These are phyloP conservation scores for Lomographa bimaculata DNA, from an alignment of 2,888 invertebrate species.

Conservation along the genomic window DNA sequence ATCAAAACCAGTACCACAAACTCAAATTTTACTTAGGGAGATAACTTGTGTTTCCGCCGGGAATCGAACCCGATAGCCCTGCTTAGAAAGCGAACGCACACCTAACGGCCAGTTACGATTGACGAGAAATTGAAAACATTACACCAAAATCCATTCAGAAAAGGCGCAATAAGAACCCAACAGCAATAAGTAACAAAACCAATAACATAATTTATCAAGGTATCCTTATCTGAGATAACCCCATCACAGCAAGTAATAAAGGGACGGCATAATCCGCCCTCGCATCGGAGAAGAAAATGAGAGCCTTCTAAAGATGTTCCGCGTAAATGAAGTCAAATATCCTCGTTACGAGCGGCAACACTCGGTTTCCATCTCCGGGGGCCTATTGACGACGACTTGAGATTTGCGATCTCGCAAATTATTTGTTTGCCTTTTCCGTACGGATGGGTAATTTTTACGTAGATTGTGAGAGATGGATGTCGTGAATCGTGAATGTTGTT, in stretches of 20 bases:
- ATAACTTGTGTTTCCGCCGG: too few relatives aligned
- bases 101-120: too few relatives aligned
- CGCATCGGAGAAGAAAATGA: conserved; percentile 25
- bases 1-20: too few relatives aligned
- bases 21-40: too few relatives aligned
- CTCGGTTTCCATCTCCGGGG: conserved; percentile 28
- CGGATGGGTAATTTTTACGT: conserved; percentile 21
- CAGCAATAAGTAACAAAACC: conserved; percentile 21
- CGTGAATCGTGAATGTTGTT: neutral
- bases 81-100: too few relatives aligned
- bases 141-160: conserved; percentile 3
- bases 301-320: conserved; percentile 28
- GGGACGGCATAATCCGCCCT: conserved; percentile 24
- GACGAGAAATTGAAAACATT: conserved; percentile 1
- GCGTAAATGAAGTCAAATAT: conserved; percentile 33
- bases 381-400: conserved; percentile 24
- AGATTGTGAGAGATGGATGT: conserved; percentile 8
- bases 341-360: conserved; percentile 28
- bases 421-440: conserved; percentile 26
- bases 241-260: conserved; percentile 26
- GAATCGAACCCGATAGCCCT: too few relatives aligned
- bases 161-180: conserved; percentile 9
- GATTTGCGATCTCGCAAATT: conserved; percentile 26
- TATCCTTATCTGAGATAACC: conserved; percentile 23
- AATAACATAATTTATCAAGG: conserved; percentile 27